Percentiles rank a stretch among this genome's conserved stretches.
Evolutionary conservation across 2,113 vertebrate genomes (phyloP).

Genomic region (Gyps fulvus): DNA sequence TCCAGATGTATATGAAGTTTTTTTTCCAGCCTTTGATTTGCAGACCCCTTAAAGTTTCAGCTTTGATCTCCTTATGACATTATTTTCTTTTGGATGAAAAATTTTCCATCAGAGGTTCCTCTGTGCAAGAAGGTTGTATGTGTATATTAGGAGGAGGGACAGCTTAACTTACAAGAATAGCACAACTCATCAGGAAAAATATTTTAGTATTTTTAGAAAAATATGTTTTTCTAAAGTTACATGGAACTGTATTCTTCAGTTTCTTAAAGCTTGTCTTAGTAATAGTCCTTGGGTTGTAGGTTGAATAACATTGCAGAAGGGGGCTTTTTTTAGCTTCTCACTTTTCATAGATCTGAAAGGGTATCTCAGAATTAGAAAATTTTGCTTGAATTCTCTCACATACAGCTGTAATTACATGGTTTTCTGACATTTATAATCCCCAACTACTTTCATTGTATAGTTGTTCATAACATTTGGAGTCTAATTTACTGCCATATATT

Average conservation of each 20-base stretch:
- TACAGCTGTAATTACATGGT: not conserved
- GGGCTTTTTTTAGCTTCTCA: not conserved
- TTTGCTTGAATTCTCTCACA: not conserved
- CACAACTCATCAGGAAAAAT: not conserved
- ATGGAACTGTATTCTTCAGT: not conserved
- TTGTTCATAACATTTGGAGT: not conserved
- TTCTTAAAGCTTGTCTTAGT: not conserved
- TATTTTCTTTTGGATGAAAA: not conserved
- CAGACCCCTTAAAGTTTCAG: not conserved
- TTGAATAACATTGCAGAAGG: not conserved
- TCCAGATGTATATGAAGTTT: not conserved
- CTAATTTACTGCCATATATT: not conserved
- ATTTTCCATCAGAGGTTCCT: not conserved
- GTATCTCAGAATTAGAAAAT: not conserved
- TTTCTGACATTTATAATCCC: not conserved
- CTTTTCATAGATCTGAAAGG: not conserved
- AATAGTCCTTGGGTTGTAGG: not conserved
- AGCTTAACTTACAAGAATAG: not conserved
- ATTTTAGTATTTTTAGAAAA: too few species aligned
- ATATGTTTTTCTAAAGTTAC: not conserved
- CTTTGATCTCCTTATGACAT: not conserved
- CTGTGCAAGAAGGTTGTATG: not conserved
- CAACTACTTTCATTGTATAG: not conserved
- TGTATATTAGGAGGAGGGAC: not conserved
- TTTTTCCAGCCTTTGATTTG: not conserved